A percentile compares a stretch with the other conserved stretches of the same genome.
Conservation (phyloP, 2,888 invertebrate genomes). For the Nowickia ferox region DNA sequence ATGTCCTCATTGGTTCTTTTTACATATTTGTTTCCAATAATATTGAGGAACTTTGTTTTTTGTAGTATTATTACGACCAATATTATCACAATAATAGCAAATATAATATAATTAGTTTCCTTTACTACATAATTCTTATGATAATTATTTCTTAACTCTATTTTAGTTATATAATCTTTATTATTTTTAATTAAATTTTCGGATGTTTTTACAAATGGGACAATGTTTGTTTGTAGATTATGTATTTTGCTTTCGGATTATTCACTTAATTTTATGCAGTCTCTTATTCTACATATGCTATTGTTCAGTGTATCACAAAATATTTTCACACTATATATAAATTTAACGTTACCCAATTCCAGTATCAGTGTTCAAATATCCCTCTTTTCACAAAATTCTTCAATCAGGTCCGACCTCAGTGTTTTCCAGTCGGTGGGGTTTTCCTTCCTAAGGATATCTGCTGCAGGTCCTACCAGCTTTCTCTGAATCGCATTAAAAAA, state of each 20-base stretch:
- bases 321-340: constrained; percentile 17
- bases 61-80: not conserved
- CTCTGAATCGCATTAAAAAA: constrained; percentile 4
- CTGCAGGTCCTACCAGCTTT: not conserved
- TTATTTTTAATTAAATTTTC: too few species aligned
- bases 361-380: constrained; percentile 3
- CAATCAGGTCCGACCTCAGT: not conserved
- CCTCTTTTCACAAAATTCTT: constrained; percentile 18
- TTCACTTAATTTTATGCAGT: constrained; percentile 12
- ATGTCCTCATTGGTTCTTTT: not conserved
- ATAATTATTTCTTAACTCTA: too few species aligned
- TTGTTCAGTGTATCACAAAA: constrained; percentile 27
- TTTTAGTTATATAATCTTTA: too few species aligned
- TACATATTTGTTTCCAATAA: not conserved
- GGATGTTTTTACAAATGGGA: too few species aligned
- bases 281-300: constrained; percentile 10
- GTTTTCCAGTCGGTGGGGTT: too few species aligned
- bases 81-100: too few species aligned
- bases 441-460: too few species aligned
- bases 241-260: constrained; percentile 1
- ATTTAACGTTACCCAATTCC: not conserved
- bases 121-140: too few species aligned
- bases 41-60: constrained; percentile 1
- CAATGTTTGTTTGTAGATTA: constrained; percentile 18
- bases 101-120: too few species aligned